phyloP scores from a whole-genome alignment of 2,113 vertebrate species.

The Dicaeum eximium region DNA sequence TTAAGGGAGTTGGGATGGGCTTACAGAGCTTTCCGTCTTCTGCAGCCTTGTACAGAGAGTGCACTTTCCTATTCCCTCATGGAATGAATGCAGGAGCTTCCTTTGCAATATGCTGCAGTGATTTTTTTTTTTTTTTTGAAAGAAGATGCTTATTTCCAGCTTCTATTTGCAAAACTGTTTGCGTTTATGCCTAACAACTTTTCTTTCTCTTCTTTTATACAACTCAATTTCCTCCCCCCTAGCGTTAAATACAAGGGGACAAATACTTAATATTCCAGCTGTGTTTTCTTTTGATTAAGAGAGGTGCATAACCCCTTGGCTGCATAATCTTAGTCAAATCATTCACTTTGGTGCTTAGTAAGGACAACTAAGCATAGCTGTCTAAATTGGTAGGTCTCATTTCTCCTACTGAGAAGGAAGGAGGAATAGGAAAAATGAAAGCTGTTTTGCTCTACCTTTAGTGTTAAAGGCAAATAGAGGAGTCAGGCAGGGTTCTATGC shows the following conservation, averaged over 20 bases:
- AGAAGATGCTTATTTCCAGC: background rate
- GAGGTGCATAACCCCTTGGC: background rate
- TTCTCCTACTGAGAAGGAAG: background rate
- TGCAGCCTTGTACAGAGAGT: conserved; percentile 58
- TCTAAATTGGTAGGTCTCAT: background rate
- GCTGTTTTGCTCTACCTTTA: background rate
- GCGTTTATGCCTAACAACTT: background rate
- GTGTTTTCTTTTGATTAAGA: conserved; percentile 7
- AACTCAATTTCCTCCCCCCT: background rate
- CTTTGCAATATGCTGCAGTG: conserved; percentile 30
- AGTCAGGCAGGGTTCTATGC: background rate
- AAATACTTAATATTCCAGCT: conserved; percentile 10
- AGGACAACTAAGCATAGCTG: background rate
- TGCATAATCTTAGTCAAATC: conserved; percentile 27
- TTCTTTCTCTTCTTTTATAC: background rate
- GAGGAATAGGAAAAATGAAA: background rate
- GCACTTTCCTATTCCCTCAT: conserved; percentile 56
- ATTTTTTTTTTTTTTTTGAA: conserved; percentile 15
- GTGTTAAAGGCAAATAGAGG: background rate
- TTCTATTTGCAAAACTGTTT: background rate
- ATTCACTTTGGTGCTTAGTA: background rate
- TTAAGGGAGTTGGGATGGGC: conserved; percentile 83
- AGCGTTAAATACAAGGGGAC: background rate
- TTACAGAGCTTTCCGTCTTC: conserved; percentile 67
- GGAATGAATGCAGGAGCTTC: conserved; percentile 42